These are phyloP conservation scores for Anolis sagrei DNA, from an alignment of 2,113 vertebrate species.

Conservation along the genomic window DNA sequence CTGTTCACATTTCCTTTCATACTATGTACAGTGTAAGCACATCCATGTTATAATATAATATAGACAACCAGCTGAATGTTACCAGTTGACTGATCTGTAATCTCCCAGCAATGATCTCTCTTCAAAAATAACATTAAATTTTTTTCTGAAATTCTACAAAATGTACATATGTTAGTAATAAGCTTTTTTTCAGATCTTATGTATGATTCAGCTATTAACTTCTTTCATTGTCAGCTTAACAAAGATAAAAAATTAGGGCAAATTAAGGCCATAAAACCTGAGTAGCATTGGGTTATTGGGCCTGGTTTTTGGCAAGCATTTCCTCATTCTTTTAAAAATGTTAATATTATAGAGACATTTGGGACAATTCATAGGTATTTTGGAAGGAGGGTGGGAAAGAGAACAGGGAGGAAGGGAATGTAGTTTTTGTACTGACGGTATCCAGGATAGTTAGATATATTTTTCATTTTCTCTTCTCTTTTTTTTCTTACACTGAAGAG, in stretches of 20 bases:
- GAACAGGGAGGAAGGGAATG: not conserved
- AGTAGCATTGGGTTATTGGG: conserved; percentile 26
- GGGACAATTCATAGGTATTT: conserved; percentile 36
- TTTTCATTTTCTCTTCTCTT: conserved; percentile 22
- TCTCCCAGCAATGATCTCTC: not conserved
- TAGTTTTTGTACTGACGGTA: conserved; percentile 29
- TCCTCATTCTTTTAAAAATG: conserved; percentile 38
- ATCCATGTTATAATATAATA: not conserved
- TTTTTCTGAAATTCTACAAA: not conserved
- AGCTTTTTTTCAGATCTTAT: not conserved
- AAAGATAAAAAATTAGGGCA: conserved; percentile 11
- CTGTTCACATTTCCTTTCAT: not conserved
- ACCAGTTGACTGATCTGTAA: not conserved
- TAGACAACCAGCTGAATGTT: not conserved
- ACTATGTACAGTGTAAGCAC: not conserved
- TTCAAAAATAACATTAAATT: not conserved
- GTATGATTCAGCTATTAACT: conserved; percentile 2
- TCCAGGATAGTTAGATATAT: conserved; percentile 35
- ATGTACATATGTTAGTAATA: not conserved
- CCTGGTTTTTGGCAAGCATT: conserved; percentile 34
- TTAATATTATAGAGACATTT: conserved; percentile 24
- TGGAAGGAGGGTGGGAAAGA: not conserved
- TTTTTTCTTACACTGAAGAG: conserved; percentile 10
- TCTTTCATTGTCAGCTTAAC: conserved; percentile 15
- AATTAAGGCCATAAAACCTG: conserved; percentile 28